Conservation (phyloP, 2,113 vertebrate genomes). For the Aix galericulata region DNA sequence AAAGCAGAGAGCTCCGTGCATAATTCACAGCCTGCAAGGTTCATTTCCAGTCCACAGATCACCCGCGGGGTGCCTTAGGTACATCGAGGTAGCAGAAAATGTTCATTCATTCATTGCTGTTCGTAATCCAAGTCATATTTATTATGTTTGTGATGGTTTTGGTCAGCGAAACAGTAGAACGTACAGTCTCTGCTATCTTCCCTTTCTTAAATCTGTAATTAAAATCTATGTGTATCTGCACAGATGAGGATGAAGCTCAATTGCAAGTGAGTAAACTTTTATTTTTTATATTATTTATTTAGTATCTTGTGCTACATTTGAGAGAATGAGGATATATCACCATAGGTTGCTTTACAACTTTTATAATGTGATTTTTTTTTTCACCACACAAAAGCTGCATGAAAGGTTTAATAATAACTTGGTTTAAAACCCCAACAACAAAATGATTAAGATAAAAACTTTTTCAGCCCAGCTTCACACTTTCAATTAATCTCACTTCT, state of each 20-base stretch:
- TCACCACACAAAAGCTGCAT: neutral
- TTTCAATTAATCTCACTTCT: neutral
- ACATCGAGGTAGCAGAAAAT: neutral
- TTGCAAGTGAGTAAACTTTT: constrained; percentile 44
- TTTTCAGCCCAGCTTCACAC: neutral
- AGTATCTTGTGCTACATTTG: neutral
- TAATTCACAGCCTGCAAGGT: constrained; percentile 11
- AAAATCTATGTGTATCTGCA: constrained; percentile 9
- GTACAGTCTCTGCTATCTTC: neutral
- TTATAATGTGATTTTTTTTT: neutral
- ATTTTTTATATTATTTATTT: neutral
- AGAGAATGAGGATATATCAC: neutral
- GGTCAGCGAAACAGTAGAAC: neutral
- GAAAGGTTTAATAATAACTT: neutral
- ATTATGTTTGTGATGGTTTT: neutral
- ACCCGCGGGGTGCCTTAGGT: neutral
- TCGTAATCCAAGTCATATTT: neutral
- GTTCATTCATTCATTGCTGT: neutral
- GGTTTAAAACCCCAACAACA: neutral
- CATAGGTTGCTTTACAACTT: neutral
- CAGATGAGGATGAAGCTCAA: constrained; percentile 23
- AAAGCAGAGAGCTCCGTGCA: neutral
- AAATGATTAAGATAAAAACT: neutral
- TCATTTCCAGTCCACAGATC: constrained; percentile 5
- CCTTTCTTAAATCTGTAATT: neutral